Conservation (phyloP, 92 coral and sea anemone genomes). For the Bergia puertoricense region DNA sequence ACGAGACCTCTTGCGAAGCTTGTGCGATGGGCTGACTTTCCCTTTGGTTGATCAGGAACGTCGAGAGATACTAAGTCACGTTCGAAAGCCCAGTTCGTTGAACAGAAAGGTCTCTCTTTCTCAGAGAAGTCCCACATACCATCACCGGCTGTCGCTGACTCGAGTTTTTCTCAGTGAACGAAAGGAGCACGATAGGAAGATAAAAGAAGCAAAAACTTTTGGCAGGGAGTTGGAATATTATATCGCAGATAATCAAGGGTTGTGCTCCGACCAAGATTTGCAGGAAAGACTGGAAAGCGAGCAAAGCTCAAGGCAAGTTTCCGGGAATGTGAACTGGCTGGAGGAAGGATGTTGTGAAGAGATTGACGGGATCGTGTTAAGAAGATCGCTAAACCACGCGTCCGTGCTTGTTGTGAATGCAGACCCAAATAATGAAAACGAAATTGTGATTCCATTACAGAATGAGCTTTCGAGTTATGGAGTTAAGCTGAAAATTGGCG, state of each 20-base stretch:
- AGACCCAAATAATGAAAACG: neutral
- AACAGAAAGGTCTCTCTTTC: neutral
- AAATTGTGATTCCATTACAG: neutral
- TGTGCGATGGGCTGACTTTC: neutral
- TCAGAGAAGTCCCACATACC: constrained; percentile 22
- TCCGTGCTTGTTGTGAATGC: neutral
- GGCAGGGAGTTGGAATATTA: neutral
- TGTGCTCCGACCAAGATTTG: constrained; percentile 18
- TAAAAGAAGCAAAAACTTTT: neutral
- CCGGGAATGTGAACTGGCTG: neutral
- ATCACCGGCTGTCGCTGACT: constrained; percentile 8
- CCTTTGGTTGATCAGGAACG: neutral
- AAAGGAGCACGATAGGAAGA: neutral
- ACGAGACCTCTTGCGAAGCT: neutral
- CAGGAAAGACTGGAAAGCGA: neutral
- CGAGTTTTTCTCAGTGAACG: neutral
- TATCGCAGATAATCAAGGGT: neutral
- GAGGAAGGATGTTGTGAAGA: neutral
- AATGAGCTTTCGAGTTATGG: constrained; percentile 9
- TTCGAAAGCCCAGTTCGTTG: neutral
- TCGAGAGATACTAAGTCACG: neutral
- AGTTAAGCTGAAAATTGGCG: constrained; percentile 15
- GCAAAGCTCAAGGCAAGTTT: neutral
- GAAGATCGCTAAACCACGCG: neutral
- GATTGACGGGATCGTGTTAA: constrained; percentile 13